phyloP scores from a whole-genome alignment of 2,797 vertebrate species.

The Limosa lapponica region DNA sequence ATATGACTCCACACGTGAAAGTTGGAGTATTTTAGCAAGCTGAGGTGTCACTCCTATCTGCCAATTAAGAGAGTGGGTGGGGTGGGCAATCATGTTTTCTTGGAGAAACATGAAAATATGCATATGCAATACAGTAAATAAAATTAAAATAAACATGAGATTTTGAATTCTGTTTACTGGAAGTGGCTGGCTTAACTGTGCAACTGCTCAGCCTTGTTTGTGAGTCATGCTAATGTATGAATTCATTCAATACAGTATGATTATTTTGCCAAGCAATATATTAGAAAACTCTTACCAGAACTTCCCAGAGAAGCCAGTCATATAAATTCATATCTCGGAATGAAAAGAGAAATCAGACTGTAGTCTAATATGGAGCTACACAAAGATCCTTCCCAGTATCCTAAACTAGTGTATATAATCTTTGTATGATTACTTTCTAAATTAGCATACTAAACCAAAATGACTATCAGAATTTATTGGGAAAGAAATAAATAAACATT shows the following conservation, averaged over 20 bases:
- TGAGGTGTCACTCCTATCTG: not conserved
- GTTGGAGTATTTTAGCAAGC: not conserved
- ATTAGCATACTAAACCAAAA: not conserved
- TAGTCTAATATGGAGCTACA: not conserved
- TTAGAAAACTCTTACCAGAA: conserved; percentile 52
- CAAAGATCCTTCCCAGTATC: not conserved
- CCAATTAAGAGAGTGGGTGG: not conserved
- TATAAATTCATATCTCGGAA: conserved; percentile 4
- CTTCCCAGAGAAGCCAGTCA: conserved; percentile 41
- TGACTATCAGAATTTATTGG: not conserved
- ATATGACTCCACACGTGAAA: not conserved
- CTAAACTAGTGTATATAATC: not conserved
- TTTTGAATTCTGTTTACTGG: conserved; percentile 55
- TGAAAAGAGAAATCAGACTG: not conserved
- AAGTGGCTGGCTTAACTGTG: conserved; percentile 44
- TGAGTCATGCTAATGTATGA: conserved; percentile 53
- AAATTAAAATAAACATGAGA: conserved; percentile 53
- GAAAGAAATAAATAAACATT: not conserved
- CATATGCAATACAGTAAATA: conserved; percentile 52
- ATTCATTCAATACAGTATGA: conserved; percentile 29
- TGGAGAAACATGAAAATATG: conserved; percentile 44
- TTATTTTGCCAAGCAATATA: conserved; percentile 58
- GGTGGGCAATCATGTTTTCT: not conserved
- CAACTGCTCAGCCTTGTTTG: conserved; percentile 12
- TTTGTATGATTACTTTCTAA: not conserved